Evolutionary conservation across 2,113 vertebrate species (phyloP).

Genomic region (Xiphias gladius): DNA sequence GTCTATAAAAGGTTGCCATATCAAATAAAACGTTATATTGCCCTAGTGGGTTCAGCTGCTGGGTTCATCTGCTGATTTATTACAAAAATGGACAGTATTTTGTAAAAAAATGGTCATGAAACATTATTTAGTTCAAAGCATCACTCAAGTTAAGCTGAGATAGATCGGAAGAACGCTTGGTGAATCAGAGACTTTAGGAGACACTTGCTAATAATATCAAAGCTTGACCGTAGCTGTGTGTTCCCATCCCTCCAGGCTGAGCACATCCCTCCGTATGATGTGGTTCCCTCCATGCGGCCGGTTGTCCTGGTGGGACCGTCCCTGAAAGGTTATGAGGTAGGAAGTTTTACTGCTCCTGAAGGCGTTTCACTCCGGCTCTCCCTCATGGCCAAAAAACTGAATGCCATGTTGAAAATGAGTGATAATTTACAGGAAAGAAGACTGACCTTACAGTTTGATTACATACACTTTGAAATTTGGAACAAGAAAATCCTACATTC

Average conservation of each 20-base stretch:
- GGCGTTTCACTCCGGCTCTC: conserved; percentile 1
- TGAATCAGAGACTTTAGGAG: not conserved
- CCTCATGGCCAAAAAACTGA: not conserved
- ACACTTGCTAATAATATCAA: not conserved
- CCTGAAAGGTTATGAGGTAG: conserved; percentile 98
- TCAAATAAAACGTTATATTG: not conserved
- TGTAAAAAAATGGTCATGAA: too few relatives aligned
- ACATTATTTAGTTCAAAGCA: not conserved
- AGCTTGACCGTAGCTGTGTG: conserved; percentile 14
- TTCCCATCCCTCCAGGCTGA: conserved; percentile 86
- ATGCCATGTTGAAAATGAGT: not conserved
- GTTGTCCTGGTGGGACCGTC: conserved; percentile 98
- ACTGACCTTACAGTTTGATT: not conserved
- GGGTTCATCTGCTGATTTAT: not conserved
- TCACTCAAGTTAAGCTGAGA: not conserved
- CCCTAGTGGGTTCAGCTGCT: too few relatives aligned
- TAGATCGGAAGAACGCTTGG: not conserved
- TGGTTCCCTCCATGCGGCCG: conserved; percentile 98
- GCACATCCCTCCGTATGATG: conserved; percentile 96
- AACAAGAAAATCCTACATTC: not conserved
- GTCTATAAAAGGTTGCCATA: not conserved
- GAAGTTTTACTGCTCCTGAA: conserved; percentile 3
- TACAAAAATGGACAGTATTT: too few relatives aligned
- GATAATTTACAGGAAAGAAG: not conserved
- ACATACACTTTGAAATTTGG: too few relatives aligned